Evolutionary conservation across 53 echinoderm and acorn worm species (phyloP).

Genomic region (Apostichopus leukothele): DNA sequence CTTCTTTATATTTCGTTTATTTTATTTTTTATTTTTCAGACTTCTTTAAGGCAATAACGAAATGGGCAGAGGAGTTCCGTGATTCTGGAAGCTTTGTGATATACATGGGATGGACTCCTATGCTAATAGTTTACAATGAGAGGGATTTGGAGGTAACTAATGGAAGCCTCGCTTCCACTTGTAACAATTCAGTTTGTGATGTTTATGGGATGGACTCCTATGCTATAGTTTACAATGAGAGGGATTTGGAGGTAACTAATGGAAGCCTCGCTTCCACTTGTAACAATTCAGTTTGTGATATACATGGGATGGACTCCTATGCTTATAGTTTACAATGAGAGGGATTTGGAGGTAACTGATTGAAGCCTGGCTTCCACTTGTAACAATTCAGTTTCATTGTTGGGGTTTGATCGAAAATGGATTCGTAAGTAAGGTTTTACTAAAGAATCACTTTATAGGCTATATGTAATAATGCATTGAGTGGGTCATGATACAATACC

Average conservation of each 20-base stretch:
- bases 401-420: too few species aligned
- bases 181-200: neutral
- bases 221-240: neutral
- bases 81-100: neutral
- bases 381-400: too few species aligned
- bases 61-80: slow-evolving; percentile 12
- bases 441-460: too few species aligned
- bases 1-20: too few species aligned
- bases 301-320: neutral
- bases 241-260: neutral
- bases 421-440: too few species aligned
- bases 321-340: neutral
- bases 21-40: neutral
- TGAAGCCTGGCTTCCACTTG: too few species aligned
- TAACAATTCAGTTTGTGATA: too few species aligned
- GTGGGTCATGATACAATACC: too few species aligned
- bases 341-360: neutral
- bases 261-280: too few species aligned
- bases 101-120: slow-evolving; percentile 7
- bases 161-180: too few species aligned
- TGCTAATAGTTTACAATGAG: neutral
- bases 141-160: neutral
- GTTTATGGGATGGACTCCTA: neutral
- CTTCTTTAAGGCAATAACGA: neutral
- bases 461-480: too few species aligned